Evolutionary conservation across 1,140 invertebrate species (phyloP).

Genomic region (Cephus cinctus): DNA sequence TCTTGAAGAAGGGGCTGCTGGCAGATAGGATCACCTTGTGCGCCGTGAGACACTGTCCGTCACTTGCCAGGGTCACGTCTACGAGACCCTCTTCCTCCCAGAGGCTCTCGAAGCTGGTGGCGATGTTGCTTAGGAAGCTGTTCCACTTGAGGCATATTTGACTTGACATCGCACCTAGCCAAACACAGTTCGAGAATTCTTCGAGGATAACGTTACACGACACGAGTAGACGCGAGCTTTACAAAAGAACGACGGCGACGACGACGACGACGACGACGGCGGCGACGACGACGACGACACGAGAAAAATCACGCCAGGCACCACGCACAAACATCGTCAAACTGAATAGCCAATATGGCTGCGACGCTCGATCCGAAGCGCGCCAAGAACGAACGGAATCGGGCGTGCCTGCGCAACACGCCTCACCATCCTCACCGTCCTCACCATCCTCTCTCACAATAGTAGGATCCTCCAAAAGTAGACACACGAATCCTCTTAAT

Average conservation of each 20-base stretch:
- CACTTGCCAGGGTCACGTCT: slow-evolving; percentile 71
- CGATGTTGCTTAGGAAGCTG: slow-evolving; percentile 65
- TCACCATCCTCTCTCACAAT: too few relatives aligned
- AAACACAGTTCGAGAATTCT: neutral
- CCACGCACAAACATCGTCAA: neutral
- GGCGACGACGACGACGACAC: slow-evolving; percentile 11
- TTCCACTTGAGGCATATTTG: slow-evolving; percentile 70
- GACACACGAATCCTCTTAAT: too few relatives aligned
- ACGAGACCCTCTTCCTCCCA: slow-evolving; percentile 67
- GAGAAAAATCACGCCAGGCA: neutral
- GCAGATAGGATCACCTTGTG: slow-evolving; percentile 74
- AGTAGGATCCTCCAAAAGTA: too few relatives aligned
- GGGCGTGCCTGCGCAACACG: too few relatives aligned
- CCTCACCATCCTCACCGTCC: too few relatives aligned
- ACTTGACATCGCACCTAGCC: slow-evolving; percentile 38
- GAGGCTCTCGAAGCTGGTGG: slow-evolving; percentile 63
- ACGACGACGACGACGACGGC: slow-evolving; percentile 16
- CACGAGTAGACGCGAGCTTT: neutral
- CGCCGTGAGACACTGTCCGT: slow-evolving; percentile 66
- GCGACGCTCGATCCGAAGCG: neutral
- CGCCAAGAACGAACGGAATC: too few relatives aligned
- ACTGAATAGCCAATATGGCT: neutral
- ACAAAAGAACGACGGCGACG: slow-evolving; percentile 7
- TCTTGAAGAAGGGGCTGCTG: slow-evolving; percentile 70
- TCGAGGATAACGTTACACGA: slow-evolving; percentile 12